A percentile compares a stretch with the other conserved stretches of the same genome.
Conservation (phyloP, 2,888 invertebrate genomes). For the Dynastes tityus region DNA sequence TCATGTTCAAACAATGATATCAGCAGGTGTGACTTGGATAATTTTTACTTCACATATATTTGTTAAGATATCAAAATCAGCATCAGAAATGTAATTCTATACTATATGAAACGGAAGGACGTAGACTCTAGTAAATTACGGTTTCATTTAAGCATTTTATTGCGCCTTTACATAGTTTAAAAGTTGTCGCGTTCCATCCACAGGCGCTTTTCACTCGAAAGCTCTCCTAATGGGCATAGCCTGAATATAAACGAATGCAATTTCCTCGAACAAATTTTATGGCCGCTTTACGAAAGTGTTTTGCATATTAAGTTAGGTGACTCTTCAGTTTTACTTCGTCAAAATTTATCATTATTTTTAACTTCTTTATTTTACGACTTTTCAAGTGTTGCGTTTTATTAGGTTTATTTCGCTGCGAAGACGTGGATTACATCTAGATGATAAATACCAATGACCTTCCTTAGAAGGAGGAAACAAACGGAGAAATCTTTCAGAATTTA, state of each 20-base stretch:
- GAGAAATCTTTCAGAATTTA: too few species aligned
- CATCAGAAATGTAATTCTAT: background rate
- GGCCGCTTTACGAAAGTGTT: slow-evolving; percentile 13
- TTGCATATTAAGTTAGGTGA: slow-evolving; percentile 33
- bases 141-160: slow-evolving; percentile 21
- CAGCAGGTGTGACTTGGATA: background rate
- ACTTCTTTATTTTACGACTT: slow-evolving; percentile 7
- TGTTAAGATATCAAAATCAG: slow-evolving; percentile 4
- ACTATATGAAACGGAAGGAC: background rate
- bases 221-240: slow-evolving; percentile 31
- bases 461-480: too few species aligned
- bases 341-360: slow-evolving; percentile 31
- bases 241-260: slow-evolving; percentile 37
- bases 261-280: slow-evolving; percentile 41
- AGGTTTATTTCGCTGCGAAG: slow-evolving; percentile 11
- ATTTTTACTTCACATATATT: slow-evolving; percentile 1
- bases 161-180: slow-evolving; percentile 31
- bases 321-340: slow-evolving; percentile 17
- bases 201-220: slow-evolving; percentile 18
- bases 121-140: slow-evolving; percentile 17
- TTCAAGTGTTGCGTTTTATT: background rate
- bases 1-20: background rate
- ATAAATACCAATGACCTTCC: slow-evolving; percentile 4
- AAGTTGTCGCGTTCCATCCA: slow-evolving; percentile 25
- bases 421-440: slow-evolving; percentile 8